Base-by-base conservation (phyloP, 2,113 vertebrate species). In the Numenius arquata region DNA sequence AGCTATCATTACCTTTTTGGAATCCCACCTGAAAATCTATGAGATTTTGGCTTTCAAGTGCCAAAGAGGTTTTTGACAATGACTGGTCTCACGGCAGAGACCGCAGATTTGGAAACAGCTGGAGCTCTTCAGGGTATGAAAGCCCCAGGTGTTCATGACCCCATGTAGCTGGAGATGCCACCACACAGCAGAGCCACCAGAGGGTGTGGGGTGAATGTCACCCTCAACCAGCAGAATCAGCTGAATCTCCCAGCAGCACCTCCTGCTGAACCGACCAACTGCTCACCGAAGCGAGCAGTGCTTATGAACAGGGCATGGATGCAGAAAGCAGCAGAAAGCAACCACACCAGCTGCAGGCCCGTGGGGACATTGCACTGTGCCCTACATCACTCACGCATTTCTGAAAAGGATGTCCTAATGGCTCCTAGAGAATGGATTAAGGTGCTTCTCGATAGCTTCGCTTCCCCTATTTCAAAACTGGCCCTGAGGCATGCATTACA, bases 361-460 rank as follows among this genome's bases (percentile, higher is more conserved):
- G 32, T 1, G 4, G 45, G n/a, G 63, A 77, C 7, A 0, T 30
- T 83, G 53, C 36, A 12, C 11, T 38, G 59, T 22, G 47, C 6
- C 23, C 43, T 47, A 21, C 25, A 53, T 75, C 73, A 78, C 45
- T 81, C 61, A 70, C 1, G 0, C 11, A 1, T 55, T 87, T 75
- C 65, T 87, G 61, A 82, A 89, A 63, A 82, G 29, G 32, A 71
- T 81, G 20, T 53, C 43, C 65, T 78, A 90, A 91, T 95, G 62
- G 59, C 25, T 95, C 22, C 71, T 82, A 67, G 83, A 76, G 95
- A 95, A 95, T 45, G 45, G 68, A 91, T 95, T 95, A 88, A 76
- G 78, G 50, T 73, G 18, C 20, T 68, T 79, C 84, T 58, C 26
- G 87, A 92, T 94, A 96, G 8, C 53, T 91, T 87, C 56, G 0